Evolutionary conservation across 37 sponge, comb jelly and placozoan species (phyloP).

Genomic region (Haliclona indistincta): DNA sequence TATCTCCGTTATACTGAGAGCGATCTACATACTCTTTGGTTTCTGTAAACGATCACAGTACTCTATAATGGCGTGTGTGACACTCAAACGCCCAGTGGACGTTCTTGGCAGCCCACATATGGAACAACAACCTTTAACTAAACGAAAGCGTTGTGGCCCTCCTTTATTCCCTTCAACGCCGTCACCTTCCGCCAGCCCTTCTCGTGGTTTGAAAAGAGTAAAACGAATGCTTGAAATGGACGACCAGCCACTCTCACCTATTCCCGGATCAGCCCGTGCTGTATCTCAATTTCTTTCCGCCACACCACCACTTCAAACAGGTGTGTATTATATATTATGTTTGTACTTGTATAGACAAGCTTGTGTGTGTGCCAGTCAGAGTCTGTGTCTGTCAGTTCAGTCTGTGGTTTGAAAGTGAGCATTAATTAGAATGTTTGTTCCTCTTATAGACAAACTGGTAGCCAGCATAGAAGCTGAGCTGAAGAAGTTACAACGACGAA

Average conservation of each 20-base stretch:
- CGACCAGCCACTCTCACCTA: constrained; percentile 26
- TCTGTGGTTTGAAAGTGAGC: neutral
- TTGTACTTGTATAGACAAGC: neutral
- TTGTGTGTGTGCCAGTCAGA: neutral
- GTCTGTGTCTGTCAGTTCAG: no score
- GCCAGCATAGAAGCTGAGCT: constrained; percentile 63
- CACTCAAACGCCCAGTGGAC: constrained; percentile 84
- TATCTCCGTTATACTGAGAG: no score
- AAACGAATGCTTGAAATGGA: constrained; percentile 70
- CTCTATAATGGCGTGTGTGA: constrained; percentile 84
- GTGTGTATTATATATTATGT: constrained; percentile 10
- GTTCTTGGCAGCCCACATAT: constrained; percentile 74
- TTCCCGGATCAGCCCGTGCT: neutral
- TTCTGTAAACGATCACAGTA: no score
- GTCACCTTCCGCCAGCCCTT: constrained; percentile 28
- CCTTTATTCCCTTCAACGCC: constrained; percentile 58
- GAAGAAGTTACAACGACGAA: constrained; percentile 53
- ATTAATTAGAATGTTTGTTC: neutral
- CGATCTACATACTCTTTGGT: no score
- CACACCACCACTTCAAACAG: constrained; percentile 35
- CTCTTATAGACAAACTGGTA: constrained; percentile 46
- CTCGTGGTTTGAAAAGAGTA: constrained; percentile 34
- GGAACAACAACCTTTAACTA: constrained; percentile 65
- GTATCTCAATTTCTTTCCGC: constrained; percentile 62
- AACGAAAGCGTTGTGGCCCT: constrained; percentile 75